These are phyloP conservation scores for Danaus plexippus DNA, from an alignment of 1,140 invertebrate genomes.

Conservation along the genomic window DNA sequence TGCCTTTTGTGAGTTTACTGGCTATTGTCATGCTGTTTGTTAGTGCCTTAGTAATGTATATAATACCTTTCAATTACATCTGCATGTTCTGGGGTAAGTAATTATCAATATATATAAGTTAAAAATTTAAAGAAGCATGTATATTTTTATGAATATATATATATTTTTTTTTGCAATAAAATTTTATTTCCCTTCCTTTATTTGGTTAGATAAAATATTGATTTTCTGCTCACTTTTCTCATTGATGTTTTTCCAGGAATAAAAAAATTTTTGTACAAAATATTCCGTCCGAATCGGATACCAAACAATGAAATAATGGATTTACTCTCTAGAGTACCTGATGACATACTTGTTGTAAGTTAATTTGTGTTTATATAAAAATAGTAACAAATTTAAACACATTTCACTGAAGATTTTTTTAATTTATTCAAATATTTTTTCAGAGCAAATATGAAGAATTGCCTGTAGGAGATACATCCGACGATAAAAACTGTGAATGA, in stretches of 20 bases:
- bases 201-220: no score
- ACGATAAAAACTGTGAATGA: slow-evolving; percentile 28
- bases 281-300: slow-evolving; percentile 91
- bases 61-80: slow-evolving; percentile 90
- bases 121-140: not conserved
- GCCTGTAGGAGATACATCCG: slow-evolving; percentile 32
- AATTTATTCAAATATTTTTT: slow-evolving; percentile 18
- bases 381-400: not conserved
- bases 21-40: slow-evolving; percentile 82
- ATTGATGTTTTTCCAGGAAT: slow-evolving; percentile 57
- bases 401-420: not conserved
- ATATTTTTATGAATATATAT: not conserved
- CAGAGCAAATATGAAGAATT: slow-evolving; percentile 42
- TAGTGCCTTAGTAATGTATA: slow-evolving; percentile 85
- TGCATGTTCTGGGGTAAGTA: slow-evolving; percentile 89
- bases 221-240: no score
- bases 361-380: slow-evolving; percentile 9
- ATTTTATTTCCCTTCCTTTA: no score
- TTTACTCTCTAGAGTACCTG: slow-evolving; percentile 94
- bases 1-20: slow-evolving; percentile 94
- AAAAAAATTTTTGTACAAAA: slow-evolving; percentile 95
- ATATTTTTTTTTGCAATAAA: no score
- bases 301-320: slow-evolving; percentile 97
- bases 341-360: slow-evolving; percentile 90
- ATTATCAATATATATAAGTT: slow-evolving; percentile 7